Percentiles rank a stretch among this genome's conserved stretches.
phyloP scores from a whole-genome alignment of 2,888 invertebrate species.

The Eremobia ochroleuca region DNA sequence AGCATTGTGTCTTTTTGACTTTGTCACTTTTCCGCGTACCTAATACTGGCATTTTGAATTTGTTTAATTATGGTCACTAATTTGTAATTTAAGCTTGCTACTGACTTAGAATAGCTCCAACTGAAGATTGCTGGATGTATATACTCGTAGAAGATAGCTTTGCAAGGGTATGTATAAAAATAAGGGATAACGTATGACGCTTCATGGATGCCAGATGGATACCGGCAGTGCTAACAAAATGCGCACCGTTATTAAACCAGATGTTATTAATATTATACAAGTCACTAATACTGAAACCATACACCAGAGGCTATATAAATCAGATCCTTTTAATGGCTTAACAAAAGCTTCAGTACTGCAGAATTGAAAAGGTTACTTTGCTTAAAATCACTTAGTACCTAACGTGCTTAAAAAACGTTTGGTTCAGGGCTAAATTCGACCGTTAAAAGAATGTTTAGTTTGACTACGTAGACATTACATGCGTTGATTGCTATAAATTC shows the following conservation, averaged over 20 bases:
- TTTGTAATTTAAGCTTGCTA: constrained; percentile 77
- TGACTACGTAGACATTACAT: constrained; percentile 14
- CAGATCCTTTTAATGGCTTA: constrained; percentile 31
- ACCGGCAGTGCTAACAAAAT: constrained; percentile 69
- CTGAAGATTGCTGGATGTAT: constrained; percentile 63
- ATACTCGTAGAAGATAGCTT: constrained; percentile 64
- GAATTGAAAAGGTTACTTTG: constrained; percentile 51
- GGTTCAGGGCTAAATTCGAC: constrained; percentile 25
- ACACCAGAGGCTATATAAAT: constrained; percentile 58
- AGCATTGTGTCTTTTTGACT: constrained; percentile 60
- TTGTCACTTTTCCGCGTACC: constrained; percentile 66
- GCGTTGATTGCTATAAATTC: constrained; percentile 22
- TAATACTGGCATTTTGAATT: constrained; percentile 70
- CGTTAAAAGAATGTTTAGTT: constrained; percentile 34
- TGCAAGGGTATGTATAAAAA: constrained; percentile 67
- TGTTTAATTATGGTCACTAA: constrained; percentile 73
- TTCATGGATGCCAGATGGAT: constrained; percentile 63
- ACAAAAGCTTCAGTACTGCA: constrained; percentile 49
- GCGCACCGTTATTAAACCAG: constrained; percentile 55
- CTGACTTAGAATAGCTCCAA: constrained; percentile 70
- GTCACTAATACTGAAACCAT: constrained; percentile 71
- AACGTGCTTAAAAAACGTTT: constrained; percentile 44
- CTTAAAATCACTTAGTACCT: constrained; percentile 55
- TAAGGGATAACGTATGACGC: constrained; percentile 42
- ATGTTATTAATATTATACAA: constrained; percentile 56